A percentile compares a stretch with the other conserved stretches of the same genome.
phyloP scores from a whole-genome alignment of 2,888 invertebrate genomes.

The Temnothorax rugatulus region DNA sequence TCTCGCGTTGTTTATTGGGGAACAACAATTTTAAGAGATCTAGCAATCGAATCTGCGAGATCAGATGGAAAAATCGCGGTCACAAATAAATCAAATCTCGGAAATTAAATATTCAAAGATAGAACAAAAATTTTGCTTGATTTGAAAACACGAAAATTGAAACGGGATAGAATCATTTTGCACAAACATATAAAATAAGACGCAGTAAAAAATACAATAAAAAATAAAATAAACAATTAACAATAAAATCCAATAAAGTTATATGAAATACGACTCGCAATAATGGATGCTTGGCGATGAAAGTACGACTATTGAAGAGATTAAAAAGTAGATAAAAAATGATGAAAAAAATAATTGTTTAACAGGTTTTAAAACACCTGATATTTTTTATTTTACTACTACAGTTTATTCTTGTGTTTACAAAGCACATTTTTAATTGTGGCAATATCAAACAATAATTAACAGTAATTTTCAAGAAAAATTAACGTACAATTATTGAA shows the following conservation, averaged over 20 bases:
- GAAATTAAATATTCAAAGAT: not conserved
- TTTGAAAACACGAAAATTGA: not conserved
- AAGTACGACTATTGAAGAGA: not conserved
- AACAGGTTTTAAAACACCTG: not conserved
- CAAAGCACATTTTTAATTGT: not conserved
- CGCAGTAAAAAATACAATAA: not conserved
- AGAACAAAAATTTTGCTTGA: not conserved
- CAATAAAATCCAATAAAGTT: not conserved
- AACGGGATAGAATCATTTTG: not conserved
- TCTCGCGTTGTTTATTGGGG: not conserved
- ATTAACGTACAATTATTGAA: not conserved
- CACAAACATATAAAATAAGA: not conserved
- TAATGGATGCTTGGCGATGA: not conserved
- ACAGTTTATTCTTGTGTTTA: not conserved
- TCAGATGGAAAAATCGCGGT: not conserved
- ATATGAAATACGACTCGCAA: not conserved
- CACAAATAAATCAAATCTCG: not conserved
- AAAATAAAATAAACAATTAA: not conserved
- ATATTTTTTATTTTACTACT: not conserved
- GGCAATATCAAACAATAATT: not conserved
- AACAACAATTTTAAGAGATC: slow-evolving; percentile 1
- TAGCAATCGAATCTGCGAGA: not conserved
- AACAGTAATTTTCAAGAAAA: not conserved
- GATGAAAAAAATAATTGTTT: not conserved
- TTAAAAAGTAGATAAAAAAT: slow-evolving; percentile 3